A percentile compares a stretch with the other conserved stretches of the same genome.
These are phyloP conservation scores for Galeopsomyia nigrocyanea DNA, from an alignment of 2,888 invertebrate species.

Conservation along the genomic window DNA sequence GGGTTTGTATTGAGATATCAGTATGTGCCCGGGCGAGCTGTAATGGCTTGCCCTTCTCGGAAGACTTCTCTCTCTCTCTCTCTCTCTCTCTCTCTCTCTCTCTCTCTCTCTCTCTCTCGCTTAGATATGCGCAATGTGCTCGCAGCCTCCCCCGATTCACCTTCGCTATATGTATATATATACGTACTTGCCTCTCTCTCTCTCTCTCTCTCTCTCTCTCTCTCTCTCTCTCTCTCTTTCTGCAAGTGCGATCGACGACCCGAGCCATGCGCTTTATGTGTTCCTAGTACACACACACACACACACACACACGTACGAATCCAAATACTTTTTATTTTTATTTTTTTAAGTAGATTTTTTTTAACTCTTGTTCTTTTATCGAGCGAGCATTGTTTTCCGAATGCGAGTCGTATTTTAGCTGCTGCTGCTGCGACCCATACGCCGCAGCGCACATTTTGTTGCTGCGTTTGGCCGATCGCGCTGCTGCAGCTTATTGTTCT, in stretches of 20 bases:
- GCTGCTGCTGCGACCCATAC: neutral
- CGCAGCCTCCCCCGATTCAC: neutral
- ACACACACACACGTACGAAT: too few relatives aligned
- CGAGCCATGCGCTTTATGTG: slow-evolving; percentile 14
- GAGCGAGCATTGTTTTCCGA: too few relatives aligned
- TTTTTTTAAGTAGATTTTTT: too few relatives aligned
- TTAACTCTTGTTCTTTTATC: too few relatives aligned
- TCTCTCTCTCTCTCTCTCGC: neutral
- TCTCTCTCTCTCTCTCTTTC: slow-evolving; percentile 11
- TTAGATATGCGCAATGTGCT: slow-evolving; percentile 47
- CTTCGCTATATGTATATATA: slow-evolving; percentile 18
- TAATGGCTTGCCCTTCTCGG: slow-evolving; percentile 67
- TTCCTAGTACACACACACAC: neutral
- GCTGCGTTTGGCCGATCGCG: neutral
- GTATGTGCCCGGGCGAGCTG: slow-evolving; percentile 63
- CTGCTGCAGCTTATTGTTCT: too few relatives aligned
- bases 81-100: neutral
- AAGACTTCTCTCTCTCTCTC: slow-evolving; percentile 53
- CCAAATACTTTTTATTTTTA: too few relatives aligned
- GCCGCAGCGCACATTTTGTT: neutral
- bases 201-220: slow-evolving; percentile 8
- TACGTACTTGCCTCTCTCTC: neutral
- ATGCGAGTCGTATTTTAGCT: slow-evolving; percentile 8
- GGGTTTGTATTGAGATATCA: slow-evolving; percentile 68
- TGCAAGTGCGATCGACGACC: slow-evolving; percentile 30